phyloP scores from a whole-genome alignment of 2,113 vertebrate species.

The Synchiropus splendidus region DNA sequence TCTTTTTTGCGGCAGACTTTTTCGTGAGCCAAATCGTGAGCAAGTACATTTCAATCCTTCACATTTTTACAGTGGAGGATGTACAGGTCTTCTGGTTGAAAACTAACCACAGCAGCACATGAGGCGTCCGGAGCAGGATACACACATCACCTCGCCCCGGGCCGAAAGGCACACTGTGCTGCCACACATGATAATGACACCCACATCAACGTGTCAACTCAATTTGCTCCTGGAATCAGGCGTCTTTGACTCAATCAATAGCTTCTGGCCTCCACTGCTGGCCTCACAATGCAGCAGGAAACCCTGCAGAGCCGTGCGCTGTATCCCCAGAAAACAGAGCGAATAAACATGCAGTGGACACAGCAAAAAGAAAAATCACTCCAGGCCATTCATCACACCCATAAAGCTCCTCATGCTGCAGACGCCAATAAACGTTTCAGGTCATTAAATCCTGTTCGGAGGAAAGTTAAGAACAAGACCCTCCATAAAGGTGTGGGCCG shows the following conservation, averaged over 20 bases:
- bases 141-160: conserved; percentile 19
- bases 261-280: conserved; percentile 49
- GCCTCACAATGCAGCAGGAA: conserved; percentile 26
- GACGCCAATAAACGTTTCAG: conserved; percentile 14
- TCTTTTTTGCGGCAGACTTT: no score
- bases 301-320: conserved; percentile 3
- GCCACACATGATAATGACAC: conserved; percentile 56
- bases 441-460: conserved; percentile 19
- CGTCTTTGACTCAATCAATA: conserved; percentile 52
- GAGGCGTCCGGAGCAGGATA: no score
- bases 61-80: no score
- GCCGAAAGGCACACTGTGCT: conserved; percentile 34
- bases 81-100: no score
- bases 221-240: conserved; percentile 46
- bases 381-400: neutral
- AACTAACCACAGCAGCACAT: no score
- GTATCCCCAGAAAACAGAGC: no score
- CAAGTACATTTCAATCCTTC: no score
- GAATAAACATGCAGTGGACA: no score
- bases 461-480: conserved; percentile 35
- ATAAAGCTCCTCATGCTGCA: neutral
- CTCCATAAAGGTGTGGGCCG: no score
- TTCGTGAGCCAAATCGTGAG: no score
- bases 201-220: conserved; percentile 58
- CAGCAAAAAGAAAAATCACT: conserved; percentile 6